Percentiles rank a stretch among this genome's conserved stretches.
These are phyloP conservation scores for Macaca mulatta DNA, from an alignment of 2,113 vertebrate genomes.

Conservation along the genomic window DNA sequence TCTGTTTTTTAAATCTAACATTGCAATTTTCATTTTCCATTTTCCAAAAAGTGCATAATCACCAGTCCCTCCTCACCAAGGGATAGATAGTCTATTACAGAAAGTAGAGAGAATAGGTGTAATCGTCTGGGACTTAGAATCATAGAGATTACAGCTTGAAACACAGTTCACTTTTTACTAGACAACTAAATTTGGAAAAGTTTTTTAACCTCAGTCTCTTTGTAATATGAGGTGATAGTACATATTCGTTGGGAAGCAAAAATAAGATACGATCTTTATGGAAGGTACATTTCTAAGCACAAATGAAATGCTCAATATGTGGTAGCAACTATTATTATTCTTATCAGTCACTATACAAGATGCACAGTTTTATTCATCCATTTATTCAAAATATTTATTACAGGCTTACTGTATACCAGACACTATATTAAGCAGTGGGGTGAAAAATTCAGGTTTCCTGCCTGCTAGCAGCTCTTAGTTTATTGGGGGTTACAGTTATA, in stretches of 20 bases:
- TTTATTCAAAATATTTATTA: not conserved
- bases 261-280: not conserved
- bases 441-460: not conserved
- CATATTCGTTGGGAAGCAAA: not conserved
- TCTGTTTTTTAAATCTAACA: slow-evolving; percentile 1
- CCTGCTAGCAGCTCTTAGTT: not conserved
- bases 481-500: not conserved
- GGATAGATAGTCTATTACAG: not conserved
- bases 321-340: not conserved
- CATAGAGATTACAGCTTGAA: not conserved
- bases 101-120: slow-evolving; percentile 8
- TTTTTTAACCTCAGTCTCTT: not conserved
- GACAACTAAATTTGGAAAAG: not conserved
- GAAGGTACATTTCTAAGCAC: not conserved
- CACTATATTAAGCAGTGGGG: not conserved
- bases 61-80: not conserved
- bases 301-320: not conserved
- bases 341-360: not conserved
- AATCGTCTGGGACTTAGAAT: not conserved
- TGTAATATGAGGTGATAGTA: not conserved
- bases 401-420: not conserved
- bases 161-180: not conserved
- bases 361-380: not conserved
- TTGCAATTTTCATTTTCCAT: slow-evolving; percentile 34
- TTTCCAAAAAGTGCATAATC: slow-evolving; percentile 1